phyloP scores from a whole-genome alignment of 2,888 invertebrate species.

The Orthosia gothica region DNA sequence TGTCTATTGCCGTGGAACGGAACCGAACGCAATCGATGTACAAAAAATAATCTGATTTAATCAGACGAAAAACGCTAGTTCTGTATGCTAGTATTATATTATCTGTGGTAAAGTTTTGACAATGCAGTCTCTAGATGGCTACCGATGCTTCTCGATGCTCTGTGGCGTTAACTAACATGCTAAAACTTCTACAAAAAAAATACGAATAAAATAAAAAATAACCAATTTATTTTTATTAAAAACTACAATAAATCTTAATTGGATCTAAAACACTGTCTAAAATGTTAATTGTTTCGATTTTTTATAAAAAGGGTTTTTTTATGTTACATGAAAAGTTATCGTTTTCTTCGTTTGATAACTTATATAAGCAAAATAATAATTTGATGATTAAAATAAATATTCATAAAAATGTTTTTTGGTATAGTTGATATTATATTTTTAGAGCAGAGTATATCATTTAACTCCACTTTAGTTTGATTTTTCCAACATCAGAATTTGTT shows the following conservation, averaged over 20 bases:
- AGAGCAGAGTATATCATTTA: slow-evolving; percentile 27
- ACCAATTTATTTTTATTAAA: slow-evolving; percentile 41
- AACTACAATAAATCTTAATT: slow-evolving; percentile 47
- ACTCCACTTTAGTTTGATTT: neutral
- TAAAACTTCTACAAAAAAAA: neutral
- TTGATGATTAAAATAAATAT: neutral
- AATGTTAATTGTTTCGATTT: slow-evolving; percentile 15
- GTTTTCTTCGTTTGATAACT: neutral
- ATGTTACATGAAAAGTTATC: neutral
- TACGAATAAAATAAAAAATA: slow-evolving; percentile 46
- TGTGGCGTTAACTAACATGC: neutral
- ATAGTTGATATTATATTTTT: neutral
- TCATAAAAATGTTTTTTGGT: neutral
- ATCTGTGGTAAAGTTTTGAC: no score
- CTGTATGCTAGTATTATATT: no score
- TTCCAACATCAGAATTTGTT: no score
- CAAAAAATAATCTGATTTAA: no score
- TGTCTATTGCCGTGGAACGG: no score
- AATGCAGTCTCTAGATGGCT: no score
- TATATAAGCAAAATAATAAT: neutral
- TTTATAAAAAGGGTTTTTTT: slow-evolving; percentile 13
- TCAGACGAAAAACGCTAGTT: no score
- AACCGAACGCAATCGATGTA: no score
- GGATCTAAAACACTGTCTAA: slow-evolving; percentile 18
- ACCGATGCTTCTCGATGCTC: no score